Base-by-base conservation (phyloP, 2,888 invertebrate species). In the Harpalus rufipes region DNA sequence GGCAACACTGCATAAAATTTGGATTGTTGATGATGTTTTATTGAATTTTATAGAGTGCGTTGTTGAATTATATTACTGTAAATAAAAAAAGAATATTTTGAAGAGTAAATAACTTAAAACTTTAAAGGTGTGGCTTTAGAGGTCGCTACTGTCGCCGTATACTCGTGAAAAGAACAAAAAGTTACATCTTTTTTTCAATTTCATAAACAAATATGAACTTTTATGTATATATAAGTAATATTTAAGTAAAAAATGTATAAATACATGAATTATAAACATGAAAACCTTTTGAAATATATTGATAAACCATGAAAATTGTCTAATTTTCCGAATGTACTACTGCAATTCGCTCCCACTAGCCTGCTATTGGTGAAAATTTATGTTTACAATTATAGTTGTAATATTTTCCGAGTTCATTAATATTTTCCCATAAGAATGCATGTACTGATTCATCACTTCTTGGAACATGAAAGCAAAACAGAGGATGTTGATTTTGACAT, bases 401-500 rank as follows among this genome's bases (percentile, higher is more conserved):
- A 44, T 44, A 44, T 44, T 44, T 10, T 44, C 44, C 44, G 44
- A 44, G 44, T 51, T 12, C 6, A 51, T 0, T 8, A 1, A 51
- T 12, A 10, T 12, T 51, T 51, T 51, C 7, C 1, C 6, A 12
- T 7, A 44, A 10, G 44, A 44, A 10, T 3, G 16, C 61, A 61
- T 61, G 16, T 7, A 61, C 7, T 18, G 16, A 10, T 61, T 61
- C 21, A 59, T 59, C 7, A 32, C 1, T 25, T 25, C 25, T 65
- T 65, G 25, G 65, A 32, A n/a, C n/a, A 65, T 25, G 32, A 12
- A 44, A 44, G 16, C n/a, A 44, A 41, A 78, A 58, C n/a, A 12
- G 14, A 58, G 16, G 18, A 21, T 76, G 58, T 32, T 78, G 56
- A 58, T 78, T 78, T 78, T 78, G 78, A 78, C 78, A 78, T 44